Conservation (phyloP, 1,140 invertebrate species). For the Pantala flavescens region DNA sequence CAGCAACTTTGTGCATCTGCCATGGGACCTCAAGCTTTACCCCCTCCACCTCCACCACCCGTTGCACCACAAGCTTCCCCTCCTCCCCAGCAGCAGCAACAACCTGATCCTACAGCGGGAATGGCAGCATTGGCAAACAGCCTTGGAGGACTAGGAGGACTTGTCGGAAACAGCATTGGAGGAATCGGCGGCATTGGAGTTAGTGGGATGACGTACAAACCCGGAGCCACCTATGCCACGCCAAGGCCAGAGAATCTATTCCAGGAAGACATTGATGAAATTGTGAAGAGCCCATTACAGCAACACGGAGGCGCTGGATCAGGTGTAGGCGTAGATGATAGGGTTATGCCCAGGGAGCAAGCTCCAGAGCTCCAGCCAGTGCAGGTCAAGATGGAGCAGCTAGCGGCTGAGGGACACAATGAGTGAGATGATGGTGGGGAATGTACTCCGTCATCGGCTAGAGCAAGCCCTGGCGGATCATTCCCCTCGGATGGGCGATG, state of each 20-base stretch:
- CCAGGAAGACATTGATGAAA: slow-evolving; percentile 48
- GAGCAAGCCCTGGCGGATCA: neutral
- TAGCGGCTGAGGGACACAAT: neutral
- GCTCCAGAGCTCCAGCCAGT: neutral
- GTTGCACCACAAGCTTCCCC: slow-evolving; percentile 30
- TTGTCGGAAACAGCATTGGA: slow-evolving; percentile 1
- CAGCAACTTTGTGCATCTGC: slow-evolving; percentile 52
- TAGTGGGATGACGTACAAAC: slow-evolving; percentile 56
- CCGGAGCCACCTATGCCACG: slow-evolving; percentile 42
- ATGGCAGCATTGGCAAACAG: neutral
- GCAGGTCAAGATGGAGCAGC: neutral
- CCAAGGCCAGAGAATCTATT: slow-evolving; percentile 51
- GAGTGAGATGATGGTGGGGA: slow-evolving; percentile 7
- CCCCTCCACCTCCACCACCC: slow-evolving; percentile 16
- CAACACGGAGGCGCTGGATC: slow-evolving; percentile 14
- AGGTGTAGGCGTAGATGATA: neutral
- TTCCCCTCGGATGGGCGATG: slow-evolving; percentile 1
- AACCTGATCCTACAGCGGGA: slow-evolving; percentile 18
- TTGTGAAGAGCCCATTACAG: slow-evolving; percentile 43
- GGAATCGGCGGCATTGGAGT: slow-evolving; percentile 39
- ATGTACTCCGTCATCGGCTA: neutral
- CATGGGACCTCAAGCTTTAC: neutral
- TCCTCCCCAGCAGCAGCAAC: slow-evolving; percentile 31
- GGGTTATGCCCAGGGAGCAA: neutral
- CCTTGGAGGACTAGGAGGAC: neutral